Evolutionary conservation across 1,140 invertebrate genomes (phyloP), one percentile per base, ranked within the genome.

Genomic region (Gryon sp.): DNA sequence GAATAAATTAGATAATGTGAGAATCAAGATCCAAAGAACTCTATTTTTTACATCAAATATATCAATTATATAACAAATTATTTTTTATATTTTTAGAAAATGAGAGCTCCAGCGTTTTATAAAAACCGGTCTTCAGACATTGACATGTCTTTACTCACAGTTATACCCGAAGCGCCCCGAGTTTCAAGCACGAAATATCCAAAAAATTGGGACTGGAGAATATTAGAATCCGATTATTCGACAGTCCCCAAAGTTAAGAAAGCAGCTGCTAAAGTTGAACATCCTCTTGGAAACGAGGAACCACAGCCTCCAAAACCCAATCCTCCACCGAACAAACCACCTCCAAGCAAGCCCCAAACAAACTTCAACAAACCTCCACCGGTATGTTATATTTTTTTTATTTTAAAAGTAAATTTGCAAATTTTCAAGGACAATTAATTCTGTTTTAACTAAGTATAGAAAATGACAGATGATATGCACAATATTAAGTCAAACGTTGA

Each of bases 81-180:
- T 0, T 34, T 60, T 72, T 32, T 63, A n/a, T n/a, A n/a, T n/a
- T 48, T 16, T 18, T 86, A 97, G 95, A 95, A 92, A 92, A 93
- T 94, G 83, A 95, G 94, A 89, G 93, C 93, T 4, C 91, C 95
- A 0, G 92, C 91, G 2, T 95, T 94, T 84, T 97, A 97, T 80
- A 90, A 91, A 78, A 93, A 91, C 63, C 93, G 95, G 78, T 90
- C 91, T 1, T 90, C 91, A 40, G 95, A 96, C 83, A 89, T 96
- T 11, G 94, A 96, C 68, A 89, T 91, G 45, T 90, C 90, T 50
- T 84, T 91, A 24, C 86, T 96, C n/a, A 89, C 90, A 41, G 90
- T 91, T 26, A 85, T 96, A 69, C 95, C 95, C 4, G 94, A 95
- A 34, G 94, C 94, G 19, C 95, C 95, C 5, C 90, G 95, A 75